Evolutionary conservation across 2,113 vertebrate genomes (phyloP), one percentile per base, ranked within the genome.

Genomic region (Illadopsis cleaveri): DNA sequence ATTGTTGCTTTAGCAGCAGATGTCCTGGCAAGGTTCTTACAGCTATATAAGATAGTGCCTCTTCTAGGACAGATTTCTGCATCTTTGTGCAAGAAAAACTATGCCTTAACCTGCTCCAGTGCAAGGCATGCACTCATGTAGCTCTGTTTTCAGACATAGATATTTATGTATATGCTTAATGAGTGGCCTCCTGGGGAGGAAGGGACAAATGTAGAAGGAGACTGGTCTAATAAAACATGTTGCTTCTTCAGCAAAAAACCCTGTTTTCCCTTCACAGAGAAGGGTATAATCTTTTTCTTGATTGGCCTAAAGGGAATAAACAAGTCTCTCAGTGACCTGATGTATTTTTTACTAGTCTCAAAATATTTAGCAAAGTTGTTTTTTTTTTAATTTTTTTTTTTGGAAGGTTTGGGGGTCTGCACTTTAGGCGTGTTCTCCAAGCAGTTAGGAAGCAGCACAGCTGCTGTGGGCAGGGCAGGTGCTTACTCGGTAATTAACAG

Each of bases 131-230:
- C 11, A 3, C 6, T 82, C 16, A 0, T 10, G 23, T 15, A 42
- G 33, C 0, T 77, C 48, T 33, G 12, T 31, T 60, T 44, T 64
- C 45, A 66, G 37, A 40, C 10, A 12, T 0, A 18, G 13, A 4
- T 72, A 10, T 37, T 56, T 56, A 4, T 12, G 11, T 15, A 11
- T 11, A 4, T 11, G 18, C 18, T 37, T 18, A 8, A 10, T 11
- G 31, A 61, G 7, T 25, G 12, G 42, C 18, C 4, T 28, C 53
- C 40, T 38, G 10, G 0, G 4, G 21, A 28, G 20, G 12, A 2
- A 2, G 1, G 3, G 22, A 28, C 12, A 24, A 66, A 50, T 0
- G 0, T 10, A 35, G 22, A 44, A 30, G 23, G 53, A 76, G 11
- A 2, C 6, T 24, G 18, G n/a, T 16, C 23, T 71, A 25, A 71